Percentiles rank a stretch among this genome's conserved stretches.
Conservation (phyloP, 2,888 invertebrate species). For the Eristalinus aeneus region DNA sequence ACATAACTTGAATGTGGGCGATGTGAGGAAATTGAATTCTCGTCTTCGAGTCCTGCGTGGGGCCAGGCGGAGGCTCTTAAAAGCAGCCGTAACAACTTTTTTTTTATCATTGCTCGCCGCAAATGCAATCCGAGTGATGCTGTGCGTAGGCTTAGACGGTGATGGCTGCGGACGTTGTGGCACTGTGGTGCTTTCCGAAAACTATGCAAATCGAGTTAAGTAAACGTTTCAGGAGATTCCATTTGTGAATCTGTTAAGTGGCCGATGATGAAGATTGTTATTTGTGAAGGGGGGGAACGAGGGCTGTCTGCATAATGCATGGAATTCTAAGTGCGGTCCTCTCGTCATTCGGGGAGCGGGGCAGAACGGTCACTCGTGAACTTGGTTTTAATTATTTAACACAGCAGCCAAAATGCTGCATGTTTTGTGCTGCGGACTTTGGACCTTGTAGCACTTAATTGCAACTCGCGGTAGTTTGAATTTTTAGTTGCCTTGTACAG, state of each 20-base stretch:
- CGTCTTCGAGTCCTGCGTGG: not conserved
- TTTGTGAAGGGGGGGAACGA: not conserved
- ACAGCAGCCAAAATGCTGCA: not conserved
- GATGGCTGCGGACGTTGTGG: not conserved
- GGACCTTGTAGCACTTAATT: too few species aligned
- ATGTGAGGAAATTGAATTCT: slow-evolving; percentile 36
- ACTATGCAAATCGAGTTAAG: slow-evolving; percentile 44
- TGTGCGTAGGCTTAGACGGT: not conserved
- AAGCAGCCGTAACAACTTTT: slow-evolving; percentile 15
- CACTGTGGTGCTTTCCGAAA: not conserved
- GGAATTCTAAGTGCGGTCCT: not conserved
- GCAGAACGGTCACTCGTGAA: not conserved
- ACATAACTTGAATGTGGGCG: slow-evolving; percentile 22
- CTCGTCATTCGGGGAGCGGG: too few species aligned
- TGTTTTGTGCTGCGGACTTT: too few species aligned
- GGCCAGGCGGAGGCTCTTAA: not conserved
- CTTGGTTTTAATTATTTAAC: not conserved
- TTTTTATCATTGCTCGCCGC: not conserved
- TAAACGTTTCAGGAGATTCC: slow-evolving; percentile 3
- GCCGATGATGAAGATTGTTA: slow-evolving; percentile 1
- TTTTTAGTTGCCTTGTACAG: too few species aligned
- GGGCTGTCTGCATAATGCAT: not conserved
- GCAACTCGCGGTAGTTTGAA: too few species aligned
- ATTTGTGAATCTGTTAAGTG: slow-evolving; percentile 4
- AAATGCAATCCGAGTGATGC: slow-evolving; percentile 15